A percentile compares a stretch with the other conserved stretches of the same genome.
Conservation (phyloP, 2,888 invertebrate genomes). For the Chrysolina oricalcia region DNA sequence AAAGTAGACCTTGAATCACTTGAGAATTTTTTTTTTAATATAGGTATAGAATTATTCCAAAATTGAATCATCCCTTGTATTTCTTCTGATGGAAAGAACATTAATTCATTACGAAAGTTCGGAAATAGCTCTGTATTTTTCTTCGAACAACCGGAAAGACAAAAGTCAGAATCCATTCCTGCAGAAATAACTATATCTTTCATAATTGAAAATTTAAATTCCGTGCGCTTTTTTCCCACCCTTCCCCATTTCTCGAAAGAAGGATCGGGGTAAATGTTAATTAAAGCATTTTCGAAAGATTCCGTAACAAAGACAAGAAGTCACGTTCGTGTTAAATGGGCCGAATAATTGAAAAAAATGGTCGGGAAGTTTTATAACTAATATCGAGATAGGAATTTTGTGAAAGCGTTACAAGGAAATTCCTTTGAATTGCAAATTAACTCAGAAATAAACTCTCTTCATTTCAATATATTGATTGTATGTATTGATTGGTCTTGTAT, state of each 20-base stretch:
- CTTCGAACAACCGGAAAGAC: neutral
- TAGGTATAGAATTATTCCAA: no score
- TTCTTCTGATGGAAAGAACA: no score
- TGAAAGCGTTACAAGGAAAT: neutral
- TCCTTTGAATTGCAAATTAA: neutral
- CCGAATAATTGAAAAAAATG: conserved; percentile 31
- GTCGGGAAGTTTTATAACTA: conserved; percentile 13
- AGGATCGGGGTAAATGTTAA: conserved; percentile 30
- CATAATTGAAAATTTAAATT: conserved; percentile 28
- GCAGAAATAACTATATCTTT: conserved; percentile 16
- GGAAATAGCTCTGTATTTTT: neutral
- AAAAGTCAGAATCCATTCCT: neutral
- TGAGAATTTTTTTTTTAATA: no score
- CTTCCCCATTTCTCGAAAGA: conserved; percentile 22
- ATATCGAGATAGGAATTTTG: conserved; percentile 17
- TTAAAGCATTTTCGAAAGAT: conserved; percentile 18
- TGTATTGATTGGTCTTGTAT: no score
- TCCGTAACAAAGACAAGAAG: conserved; percentile 31
- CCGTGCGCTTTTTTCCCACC: neutral
- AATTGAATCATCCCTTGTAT: no score
- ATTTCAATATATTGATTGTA: neutral
- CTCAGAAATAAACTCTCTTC: neutral
- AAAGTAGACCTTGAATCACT: no score
- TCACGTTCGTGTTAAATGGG: conserved; percentile 37
- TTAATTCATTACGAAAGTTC: neutral